A percentile compares a stretch with the other conserved stretches of the same genome.
Conservation (phyloP, 2,797 vertebrate genomes). For the Pampus argenteus region DNA sequence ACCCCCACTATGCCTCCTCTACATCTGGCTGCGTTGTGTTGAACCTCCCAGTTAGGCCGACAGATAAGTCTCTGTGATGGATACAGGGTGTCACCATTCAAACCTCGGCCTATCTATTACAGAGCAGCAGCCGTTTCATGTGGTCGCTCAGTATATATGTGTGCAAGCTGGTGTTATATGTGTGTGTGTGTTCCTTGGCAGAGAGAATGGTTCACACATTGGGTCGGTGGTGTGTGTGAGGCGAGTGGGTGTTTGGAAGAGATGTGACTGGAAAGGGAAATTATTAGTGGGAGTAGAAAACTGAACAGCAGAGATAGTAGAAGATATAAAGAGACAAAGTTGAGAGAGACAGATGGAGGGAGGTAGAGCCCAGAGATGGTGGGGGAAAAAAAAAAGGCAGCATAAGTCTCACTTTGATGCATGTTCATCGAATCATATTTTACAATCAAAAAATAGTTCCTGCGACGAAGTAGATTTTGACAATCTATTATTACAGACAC, state of each 20-base stretch:
- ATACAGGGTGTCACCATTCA: slow-evolving; percentile 67
- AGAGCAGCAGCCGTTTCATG: slow-evolving; percentile 51
- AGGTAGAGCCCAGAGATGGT: slow-evolving; percentile 20
- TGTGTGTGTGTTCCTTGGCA: slow-evolving; percentile 38
- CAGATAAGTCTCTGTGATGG: slow-evolving; percentile 74
- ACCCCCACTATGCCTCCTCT: slow-evolving; percentile 27
- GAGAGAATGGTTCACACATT: slow-evolving; percentile 51
- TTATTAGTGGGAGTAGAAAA: slow-evolving; percentile 60
- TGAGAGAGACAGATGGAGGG: slow-evolving; percentile 58
- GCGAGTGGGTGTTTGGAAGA: slow-evolving; percentile 67
- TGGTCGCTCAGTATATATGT: slow-evolving; percentile 45
- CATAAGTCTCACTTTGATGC: neutral
- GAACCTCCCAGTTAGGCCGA: slow-evolving; percentile 54
- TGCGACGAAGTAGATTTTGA: too few species aligned
- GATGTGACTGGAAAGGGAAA: slow-evolving; percentile 51
- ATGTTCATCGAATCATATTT: neutral
- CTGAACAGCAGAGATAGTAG: slow-evolving; percentile 19
- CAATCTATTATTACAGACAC: too few species aligned
- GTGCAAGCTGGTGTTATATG: slow-evolving; percentile 18
- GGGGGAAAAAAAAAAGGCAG: slow-evolving; percentile 22
- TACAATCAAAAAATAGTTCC: too few species aligned
- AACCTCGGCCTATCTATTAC: slow-evolving; percentile 67
- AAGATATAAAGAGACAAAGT: slow-evolving; percentile 25
- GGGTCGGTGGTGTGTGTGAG: slow-evolving; percentile 56
- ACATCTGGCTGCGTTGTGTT: slow-evolving; percentile 68